phyloP scores from a whole-genome alignment of 1,140 invertebrate species.

The Coelopa frigida region DNA sequence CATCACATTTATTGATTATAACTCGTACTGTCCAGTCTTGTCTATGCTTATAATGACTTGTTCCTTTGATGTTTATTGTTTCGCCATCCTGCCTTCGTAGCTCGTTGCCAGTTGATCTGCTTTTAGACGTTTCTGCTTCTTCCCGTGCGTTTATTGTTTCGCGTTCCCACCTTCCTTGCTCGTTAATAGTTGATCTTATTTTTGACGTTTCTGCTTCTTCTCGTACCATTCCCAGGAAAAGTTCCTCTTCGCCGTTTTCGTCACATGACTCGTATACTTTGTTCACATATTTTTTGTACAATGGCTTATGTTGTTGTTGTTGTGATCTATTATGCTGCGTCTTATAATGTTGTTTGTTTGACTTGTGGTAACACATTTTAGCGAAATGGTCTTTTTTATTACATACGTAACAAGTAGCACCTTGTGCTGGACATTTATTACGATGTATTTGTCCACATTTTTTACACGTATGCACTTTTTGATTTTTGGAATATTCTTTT shows the following conservation, averaged over 20 bases:
- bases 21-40: background rate
- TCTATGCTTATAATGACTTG: background rate
- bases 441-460: conserved; percentile 11
- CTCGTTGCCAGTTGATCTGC: background rate
- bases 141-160: background rate
- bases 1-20: conserved; percentile 11
- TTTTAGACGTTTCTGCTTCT: background rate
- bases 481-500: background rate
- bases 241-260: conserved; percentile 2
- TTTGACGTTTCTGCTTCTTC: background rate
- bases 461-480: background rate
- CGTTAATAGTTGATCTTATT: background rate
- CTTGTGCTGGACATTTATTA: conserved; percentile 18
- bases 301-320: background rate
- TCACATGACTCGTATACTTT: background rate
- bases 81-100: background rate
- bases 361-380: conserved; percentile 10
- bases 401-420: conserved; percentile 18
- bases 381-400: conserved; percentile 19
- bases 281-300: background rate
- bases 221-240: background rate
- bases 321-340: background rate
- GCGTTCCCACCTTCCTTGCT: background rate
- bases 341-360: background rate
- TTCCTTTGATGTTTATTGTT: conserved; percentile 2